phyloP scores from a whole-genome alignment of 2,888 invertebrate genomes.

The Lepidochrysops patricia region DNA sequence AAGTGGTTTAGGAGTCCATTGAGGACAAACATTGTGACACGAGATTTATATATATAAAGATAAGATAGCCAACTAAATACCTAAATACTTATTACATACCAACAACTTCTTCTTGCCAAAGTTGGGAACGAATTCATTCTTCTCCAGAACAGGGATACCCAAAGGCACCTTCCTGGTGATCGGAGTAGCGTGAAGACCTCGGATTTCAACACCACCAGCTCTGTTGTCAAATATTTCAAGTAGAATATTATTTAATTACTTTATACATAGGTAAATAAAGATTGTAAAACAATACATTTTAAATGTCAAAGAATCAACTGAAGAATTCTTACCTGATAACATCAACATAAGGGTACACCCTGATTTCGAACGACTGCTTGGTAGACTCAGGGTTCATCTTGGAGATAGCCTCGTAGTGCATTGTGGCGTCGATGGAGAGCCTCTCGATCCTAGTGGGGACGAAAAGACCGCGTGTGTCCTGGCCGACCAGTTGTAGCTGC shows the following conservation, averaged over 20 bases:
- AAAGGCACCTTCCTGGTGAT: constrained; percentile 80
- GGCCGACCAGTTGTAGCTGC: constrained; percentile 83
- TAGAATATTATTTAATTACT: neutral
- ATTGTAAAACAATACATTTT: no score
- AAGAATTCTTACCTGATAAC: constrained; percentile 59
- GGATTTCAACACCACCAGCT: constrained; percentile 84
- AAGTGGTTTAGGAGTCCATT: no score
- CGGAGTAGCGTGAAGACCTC: constrained; percentile 83
- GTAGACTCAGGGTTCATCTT: constrained; percentile 60
- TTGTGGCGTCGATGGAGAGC: constrained; percentile 78
- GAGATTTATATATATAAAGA: neutral
- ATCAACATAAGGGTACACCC: constrained; percentile 63
- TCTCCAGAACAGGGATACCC: constrained; percentile 85
- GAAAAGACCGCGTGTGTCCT: constrained; percentile 79
- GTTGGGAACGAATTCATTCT: constrained; percentile 82
- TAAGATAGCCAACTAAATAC: no score
- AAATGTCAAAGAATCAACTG: no score
- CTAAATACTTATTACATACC: constrained; percentile 30
- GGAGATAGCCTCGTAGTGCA: constrained; percentile 71
- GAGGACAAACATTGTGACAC: no score
- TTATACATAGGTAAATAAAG: no score
- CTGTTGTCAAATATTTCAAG: constrained; percentile 40
- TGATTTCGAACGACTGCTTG: constrained; percentile 58
- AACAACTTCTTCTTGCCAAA: constrained; percentile 52
- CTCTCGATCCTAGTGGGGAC: constrained; percentile 85